These are phyloP conservation scores for Misgurnus anguillicaudatus DNA, from an alignment of 2,113 vertebrate genomes.

Conservation along the genomic window DNA sequence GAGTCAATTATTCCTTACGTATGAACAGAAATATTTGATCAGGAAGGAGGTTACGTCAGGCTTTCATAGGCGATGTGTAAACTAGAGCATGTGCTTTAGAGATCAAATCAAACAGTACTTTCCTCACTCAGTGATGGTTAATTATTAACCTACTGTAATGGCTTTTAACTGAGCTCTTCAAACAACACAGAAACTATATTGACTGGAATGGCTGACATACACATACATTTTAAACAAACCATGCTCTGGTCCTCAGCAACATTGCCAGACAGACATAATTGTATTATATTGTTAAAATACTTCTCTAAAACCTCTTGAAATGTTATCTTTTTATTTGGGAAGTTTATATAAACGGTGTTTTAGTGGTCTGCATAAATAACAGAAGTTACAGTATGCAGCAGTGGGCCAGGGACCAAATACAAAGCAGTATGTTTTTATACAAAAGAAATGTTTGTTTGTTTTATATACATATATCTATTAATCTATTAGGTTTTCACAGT, in stretches of 20 bases:
- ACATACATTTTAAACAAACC: background rate
- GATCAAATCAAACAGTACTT: constrained; percentile 6
- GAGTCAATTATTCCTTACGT: no score
- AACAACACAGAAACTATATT: background rate
- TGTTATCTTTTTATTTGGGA: no score
- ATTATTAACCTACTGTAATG: constrained; percentile 52
- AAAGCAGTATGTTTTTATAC: no score
- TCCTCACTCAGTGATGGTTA: constrained; percentile 27
- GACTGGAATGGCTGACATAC: background rate
- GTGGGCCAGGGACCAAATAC: no score
- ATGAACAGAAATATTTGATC: background rate
- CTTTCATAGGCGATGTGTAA: background rate
- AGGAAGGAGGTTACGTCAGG: background rate
- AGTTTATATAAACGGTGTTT: no score
- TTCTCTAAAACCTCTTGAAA: background rate
- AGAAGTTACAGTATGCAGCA: no score
- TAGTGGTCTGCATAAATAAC: no score
- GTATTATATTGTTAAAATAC: background rate
- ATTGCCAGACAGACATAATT: background rate
- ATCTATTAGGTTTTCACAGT: background rate
- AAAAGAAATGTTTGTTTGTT: no score
- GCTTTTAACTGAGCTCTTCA: constrained; percentile 1
- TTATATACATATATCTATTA: background rate
- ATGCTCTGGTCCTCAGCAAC: background rate
- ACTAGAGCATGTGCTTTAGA: no score